Evolutionary conservation across 2,888 invertebrate species (phyloP).

Genomic region (Hirtodrosophila alboralis): DNA sequence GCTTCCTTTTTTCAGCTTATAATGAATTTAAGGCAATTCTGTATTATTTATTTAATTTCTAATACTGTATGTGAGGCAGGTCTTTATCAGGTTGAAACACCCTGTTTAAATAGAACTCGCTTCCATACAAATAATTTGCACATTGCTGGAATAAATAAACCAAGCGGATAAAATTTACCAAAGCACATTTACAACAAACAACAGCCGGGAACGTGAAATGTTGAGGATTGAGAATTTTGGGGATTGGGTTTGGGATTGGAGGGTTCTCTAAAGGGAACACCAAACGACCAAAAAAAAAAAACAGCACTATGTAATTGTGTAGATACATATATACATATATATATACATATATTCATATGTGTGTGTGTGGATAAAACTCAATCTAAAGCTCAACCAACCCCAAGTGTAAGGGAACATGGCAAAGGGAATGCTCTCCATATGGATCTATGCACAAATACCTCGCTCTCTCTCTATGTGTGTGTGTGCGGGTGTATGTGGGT

Average conservation of each 20-base stretch:
- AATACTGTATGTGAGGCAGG: too few species aligned
- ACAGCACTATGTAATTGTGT: too few species aligned
- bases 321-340: too few species aligned
- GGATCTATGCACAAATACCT: slow-evolving; percentile 26
- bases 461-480: slow-evolving; percentile 2
- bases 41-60: too few species aligned
- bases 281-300: slow-evolving; percentile 18
- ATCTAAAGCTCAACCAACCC: slow-evolving; percentile 10
- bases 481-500: slow-evolving; percentile 10
- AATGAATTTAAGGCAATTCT: too few species aligned
- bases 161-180: slow-evolving; percentile 56
- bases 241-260: not conserved
- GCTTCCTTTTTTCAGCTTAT: too few species aligned
- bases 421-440: slow-evolving; percentile 30
- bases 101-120: slow-evolving; percentile 26
- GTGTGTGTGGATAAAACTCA: slow-evolving; percentile 7
- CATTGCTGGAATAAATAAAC: slow-evolving; percentile 65
- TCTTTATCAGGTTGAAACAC: too few species aligned
- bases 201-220: slow-evolving; percentile 19
- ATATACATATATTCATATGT: too few species aligned
- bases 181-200: slow-evolving; percentile 43
- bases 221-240: slow-evolving; percentile 16
- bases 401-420: slow-evolving; percentile 9
- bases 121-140: slow-evolving; percentile 58
- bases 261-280: slow-evolving; percentile 12